phyloP scores from a whole-genome alignment of 92 coral and sea anemone genomes.

The Metridium senile region DNA sequence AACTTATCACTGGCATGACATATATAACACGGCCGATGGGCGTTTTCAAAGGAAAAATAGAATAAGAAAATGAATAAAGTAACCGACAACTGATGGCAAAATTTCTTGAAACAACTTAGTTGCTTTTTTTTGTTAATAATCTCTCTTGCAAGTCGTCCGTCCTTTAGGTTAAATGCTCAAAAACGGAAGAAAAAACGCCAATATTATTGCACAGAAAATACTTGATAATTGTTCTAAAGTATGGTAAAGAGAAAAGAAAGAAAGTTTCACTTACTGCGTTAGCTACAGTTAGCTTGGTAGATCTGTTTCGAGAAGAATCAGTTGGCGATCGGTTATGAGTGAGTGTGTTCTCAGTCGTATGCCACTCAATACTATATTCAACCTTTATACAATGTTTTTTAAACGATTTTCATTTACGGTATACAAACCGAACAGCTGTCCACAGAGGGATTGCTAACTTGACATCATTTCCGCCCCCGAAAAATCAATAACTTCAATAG shows the following conservation, averaged over 20 bases:
- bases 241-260: background rate
- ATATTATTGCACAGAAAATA: too few relatives aligned
- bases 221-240: too few relatives aligned
- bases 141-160: too few relatives aligned
- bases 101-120: too few relatives aligned
- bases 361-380: slow-evolving; percentile 13
- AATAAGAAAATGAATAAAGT: too few relatives aligned
- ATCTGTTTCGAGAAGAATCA: background rate
- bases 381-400: background rate
- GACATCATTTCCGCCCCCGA: slow-evolving; percentile 17
- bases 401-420: slow-evolving; percentile 16
- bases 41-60: too few relatives aligned
- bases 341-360: slow-evolving; percentile 10
- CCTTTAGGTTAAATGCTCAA: too few relatives aligned
- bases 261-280: background rate
- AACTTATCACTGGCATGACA: too few relatives aligned
- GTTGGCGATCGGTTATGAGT: background rate
- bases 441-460: background rate
- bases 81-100: too few relatives aligned
- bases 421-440: slow-evolving; percentile 15
- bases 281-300: background rate
- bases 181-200: too few relatives aligned
- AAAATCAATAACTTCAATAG: slow-evolving; percentile 4
- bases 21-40: too few relatives aligned
- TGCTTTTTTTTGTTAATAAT: too few relatives aligned